Evolutionary conservation across 2,113 vertebrate genomes (phyloP).

Genomic region (Seriola aureovittata): DNA sequence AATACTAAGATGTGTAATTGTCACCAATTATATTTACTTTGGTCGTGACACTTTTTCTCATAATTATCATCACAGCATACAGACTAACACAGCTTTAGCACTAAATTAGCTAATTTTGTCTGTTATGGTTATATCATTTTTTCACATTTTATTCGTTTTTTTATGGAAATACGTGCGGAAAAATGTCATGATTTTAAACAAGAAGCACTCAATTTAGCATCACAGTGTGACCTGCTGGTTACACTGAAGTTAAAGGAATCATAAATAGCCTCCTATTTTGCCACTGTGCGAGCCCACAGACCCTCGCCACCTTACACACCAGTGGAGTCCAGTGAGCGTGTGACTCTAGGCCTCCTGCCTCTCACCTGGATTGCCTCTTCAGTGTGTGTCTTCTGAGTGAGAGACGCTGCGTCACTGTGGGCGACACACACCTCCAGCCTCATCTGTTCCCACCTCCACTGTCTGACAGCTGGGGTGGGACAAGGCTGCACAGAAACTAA

Average conservation of each 20-base stretch:
- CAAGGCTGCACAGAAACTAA: neutral
- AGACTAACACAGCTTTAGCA: too few relatives aligned
- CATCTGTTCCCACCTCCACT: conserved; percentile 35
- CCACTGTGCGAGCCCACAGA: neutral
- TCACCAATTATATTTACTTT: neutral
- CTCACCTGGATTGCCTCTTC: conserved; percentile 43
- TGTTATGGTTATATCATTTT: too few relatives aligned
- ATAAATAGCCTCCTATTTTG: neutral
- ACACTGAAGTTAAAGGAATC: neutral
- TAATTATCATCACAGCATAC: too few relatives aligned
- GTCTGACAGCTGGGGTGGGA: conserved; percentile 22
- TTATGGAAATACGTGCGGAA: too few relatives aligned
- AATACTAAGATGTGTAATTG: neutral
- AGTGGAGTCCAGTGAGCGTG: neutral
- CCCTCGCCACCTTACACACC: conserved; percentile 23
- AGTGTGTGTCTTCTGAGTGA: conserved; percentile 24
- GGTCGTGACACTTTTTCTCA: too few relatives aligned
- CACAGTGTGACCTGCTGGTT: too few relatives aligned
- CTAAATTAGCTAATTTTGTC: too few relatives aligned
- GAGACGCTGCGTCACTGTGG: conserved; percentile 22
- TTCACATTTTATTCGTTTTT: too few relatives aligned
- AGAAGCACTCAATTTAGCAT: too few relatives aligned
- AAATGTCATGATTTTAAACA: neutral
- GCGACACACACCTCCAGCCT: conserved; percentile 44
- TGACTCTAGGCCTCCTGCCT: conserved; percentile 22